Evolutionary conservation across 2,888 invertebrate genomes (phyloP).

Genomic region (Eledona agricola): DNA sequence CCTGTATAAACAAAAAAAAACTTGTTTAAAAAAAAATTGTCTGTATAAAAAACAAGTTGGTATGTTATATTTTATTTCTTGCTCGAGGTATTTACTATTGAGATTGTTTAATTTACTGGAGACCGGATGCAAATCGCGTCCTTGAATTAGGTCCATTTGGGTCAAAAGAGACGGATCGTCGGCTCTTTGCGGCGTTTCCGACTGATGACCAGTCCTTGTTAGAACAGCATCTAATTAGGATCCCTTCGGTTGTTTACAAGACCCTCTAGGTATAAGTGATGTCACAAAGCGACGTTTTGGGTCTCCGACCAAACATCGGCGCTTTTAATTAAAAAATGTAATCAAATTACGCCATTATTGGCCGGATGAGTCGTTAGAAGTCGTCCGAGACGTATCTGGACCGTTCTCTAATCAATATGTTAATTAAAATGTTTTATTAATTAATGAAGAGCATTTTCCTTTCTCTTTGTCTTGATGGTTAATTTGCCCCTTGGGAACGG

Average conservation of each 20-base stretch:
- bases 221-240: constrained; percentile 62
- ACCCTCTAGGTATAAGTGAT: constrained; percentile 21
- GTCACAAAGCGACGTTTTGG: constrained; percentile 10
- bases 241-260: constrained; percentile 55
- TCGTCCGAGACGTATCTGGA: constrained; percentile 20
- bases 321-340: constrained; percentile 37
- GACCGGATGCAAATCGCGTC: constrained; percentile 10
- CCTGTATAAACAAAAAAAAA: too few relatives aligned
- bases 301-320: constrained; percentile 1
- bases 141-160: constrained; percentile 1
- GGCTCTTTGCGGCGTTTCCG: constrained; percentile 58
- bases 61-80: background rate
- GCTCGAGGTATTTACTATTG: background rate
- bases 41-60: background rate
- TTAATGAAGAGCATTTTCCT: constrained; percentile 41
- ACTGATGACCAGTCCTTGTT: constrained; percentile 60
- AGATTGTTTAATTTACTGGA: constrained; percentile 1
- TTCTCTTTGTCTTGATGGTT: constrained; percentile 25
- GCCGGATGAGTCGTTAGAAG: too few relatives aligned
- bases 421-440: constrained; percentile 48
- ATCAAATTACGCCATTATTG: constrained; percentile 35
- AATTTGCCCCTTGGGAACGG: constrained; percentile 27
- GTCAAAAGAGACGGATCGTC: constrained; percentile 38
- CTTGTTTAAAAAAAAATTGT: too few relatives aligned
- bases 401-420: constrained; percentile 46